A percentile compares a stretch with the other conserved stretches of the same genome.
Evolutionary conservation across 23 tunicate species (phyloP).

Genomic region (Halocynthia roretzi): DNA sequence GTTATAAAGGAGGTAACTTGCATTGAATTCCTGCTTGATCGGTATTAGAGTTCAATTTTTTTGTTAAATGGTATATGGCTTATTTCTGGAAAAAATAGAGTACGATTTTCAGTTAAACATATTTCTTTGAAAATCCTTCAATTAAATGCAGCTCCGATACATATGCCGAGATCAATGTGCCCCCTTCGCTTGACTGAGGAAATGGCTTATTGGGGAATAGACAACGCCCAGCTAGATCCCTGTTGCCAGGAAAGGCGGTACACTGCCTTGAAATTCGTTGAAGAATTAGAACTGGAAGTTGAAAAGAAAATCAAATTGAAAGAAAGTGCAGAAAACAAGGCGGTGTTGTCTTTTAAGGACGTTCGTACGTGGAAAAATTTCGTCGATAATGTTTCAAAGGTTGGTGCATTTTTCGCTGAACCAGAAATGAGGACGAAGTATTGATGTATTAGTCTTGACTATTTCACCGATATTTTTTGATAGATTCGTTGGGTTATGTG

Average conservation of each 20-base stretch:
- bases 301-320: background rate
- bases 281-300: conserved; percentile 10
- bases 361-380: background rate
- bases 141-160: conserved; percentile 12
- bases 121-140: too few species aligned
- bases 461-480: background rate
- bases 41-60: too few species aligned
- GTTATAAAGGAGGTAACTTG: conserved; percentile 30
- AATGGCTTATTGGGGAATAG: conserved; percentile 36
- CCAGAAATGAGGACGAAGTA: background rate
- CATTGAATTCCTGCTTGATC: too few species aligned
- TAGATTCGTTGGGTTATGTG: conserved; percentile 37
- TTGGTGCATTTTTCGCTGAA: conserved; percentile 1
- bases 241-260: conserved; percentile 35
- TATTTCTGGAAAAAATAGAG: background rate
- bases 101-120: background rate
- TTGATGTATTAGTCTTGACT: background rate
- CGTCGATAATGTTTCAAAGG: conserved; percentile 6
- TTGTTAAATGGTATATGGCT: too few species aligned
- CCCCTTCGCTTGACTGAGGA: conserved; percentile 33
- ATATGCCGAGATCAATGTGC: conserved; percentile 39
- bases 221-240: conserved; percentile 29
- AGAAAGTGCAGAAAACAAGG: background rate
- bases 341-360: background rate
- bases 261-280: background rate